Evolutionary conservation across 2,888 invertebrate genomes (phyloP).

Genomic region (Apotomis betuletana): DNA sequence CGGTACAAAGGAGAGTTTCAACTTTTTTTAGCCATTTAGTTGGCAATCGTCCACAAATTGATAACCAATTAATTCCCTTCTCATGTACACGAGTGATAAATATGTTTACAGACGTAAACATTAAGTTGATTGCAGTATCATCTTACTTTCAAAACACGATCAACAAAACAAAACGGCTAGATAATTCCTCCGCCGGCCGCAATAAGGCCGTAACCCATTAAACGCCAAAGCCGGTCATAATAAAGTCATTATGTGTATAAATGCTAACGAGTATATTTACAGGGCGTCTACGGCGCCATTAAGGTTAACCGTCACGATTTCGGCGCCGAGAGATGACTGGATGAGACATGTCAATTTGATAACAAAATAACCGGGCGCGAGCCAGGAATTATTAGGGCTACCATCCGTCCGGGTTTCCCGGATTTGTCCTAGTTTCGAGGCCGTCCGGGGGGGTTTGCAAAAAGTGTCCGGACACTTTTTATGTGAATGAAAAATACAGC

Average conservation of each 20-base stretch:
- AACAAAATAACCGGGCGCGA: background rate
- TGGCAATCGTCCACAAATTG: too few relatives aligned
- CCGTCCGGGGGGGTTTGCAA: too few relatives aligned
- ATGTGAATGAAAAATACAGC: too few relatives aligned
- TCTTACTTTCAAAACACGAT: slow-evolving; percentile 15
- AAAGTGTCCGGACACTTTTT: too few relatives aligned
- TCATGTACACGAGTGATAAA: background rate
- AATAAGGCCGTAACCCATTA: slow-evolving; percentile 49
- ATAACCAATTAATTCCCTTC: too few relatives aligned
- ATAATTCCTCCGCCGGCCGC: slow-evolving; percentile 32
- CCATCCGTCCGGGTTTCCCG: too few relatives aligned
- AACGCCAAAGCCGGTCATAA: slow-evolving; percentile 63
- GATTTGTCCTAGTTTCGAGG: too few relatives aligned
- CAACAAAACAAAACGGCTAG: slow-evolving; percentile 14
- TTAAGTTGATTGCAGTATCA: slow-evolving; percentile 11
- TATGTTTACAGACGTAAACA: background rate
- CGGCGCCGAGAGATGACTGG: slow-evolving; percentile 45
- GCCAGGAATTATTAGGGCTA: too few relatives aligned
- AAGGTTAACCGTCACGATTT: slow-evolving; percentile 59
- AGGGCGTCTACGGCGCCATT: slow-evolving; percentile 71
- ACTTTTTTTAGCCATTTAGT: too few relatives aligned
- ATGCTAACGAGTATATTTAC: slow-evolving; percentile 77
- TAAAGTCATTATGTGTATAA: slow-evolving; percentile 78
- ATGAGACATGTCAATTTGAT: slow-evolving; percentile 43
- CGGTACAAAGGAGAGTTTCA: too few relatives aligned